Base-by-base conservation (phyloP, 2,888 invertebrate species). In the Notocelia uddmanniana region DNA sequence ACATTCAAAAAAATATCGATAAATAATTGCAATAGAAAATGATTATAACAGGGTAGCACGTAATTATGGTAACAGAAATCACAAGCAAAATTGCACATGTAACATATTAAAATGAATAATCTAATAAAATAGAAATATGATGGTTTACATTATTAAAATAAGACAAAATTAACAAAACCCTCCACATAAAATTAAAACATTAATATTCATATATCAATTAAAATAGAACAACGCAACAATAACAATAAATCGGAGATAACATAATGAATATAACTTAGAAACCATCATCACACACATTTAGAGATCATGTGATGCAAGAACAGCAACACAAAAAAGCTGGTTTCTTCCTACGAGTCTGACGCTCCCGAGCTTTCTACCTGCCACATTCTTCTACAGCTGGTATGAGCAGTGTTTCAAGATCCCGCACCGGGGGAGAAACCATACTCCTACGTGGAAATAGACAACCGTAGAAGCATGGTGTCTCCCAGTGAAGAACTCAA, bases 351-450 rank as follows among this genome's bases (percentile, higher is more conserved):
- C 19, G 19, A 11, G 31, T 31, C 31, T 31, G 31, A 31, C 31
- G n/a, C n/a, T n/a, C 31, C 8, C 31, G 3, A 31, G 31, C 31
- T 31, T 31, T 9, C 31, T 31, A 31, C 31, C 31, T 31, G 31
- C 31, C n/a, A n/a, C n/a, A n/a, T n/a, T n/a, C n/a, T n/a, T n/a
- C n/a, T 31, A 31, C 31, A 31, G 31, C 31, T 31, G 31, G 31
- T 6, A 50, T 50, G 8, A 50, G 26, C 26, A 3, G 55, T 15
- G n/a, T 23, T 26, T 8, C 19, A n/a, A 8, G 55, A 55, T 10
- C 26, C 48, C 52, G 48, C 63, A 21, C 63, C 21, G 63, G 63
- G 50, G 48, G 52, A 52, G 52, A 63, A 63, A 63, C 63, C 63
- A 55, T 57, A 58, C 37, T 48, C 55, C 54, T 67, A 57, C 41